Base-by-base conservation (phyloP, 2,888 invertebrate genomes). In the Xanthia icteritia region DNA sequence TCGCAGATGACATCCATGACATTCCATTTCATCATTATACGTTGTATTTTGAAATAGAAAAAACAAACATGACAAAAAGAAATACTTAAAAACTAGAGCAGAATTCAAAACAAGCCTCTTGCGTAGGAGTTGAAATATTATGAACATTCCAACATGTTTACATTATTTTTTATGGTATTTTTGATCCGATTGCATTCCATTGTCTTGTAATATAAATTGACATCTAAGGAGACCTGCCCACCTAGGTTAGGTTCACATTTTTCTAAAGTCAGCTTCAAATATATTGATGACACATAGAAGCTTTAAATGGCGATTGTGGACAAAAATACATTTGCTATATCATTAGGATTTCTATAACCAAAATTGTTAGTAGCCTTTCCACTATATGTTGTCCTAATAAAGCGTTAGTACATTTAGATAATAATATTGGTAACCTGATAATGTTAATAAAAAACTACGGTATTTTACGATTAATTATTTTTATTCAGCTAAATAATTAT, bases 11-110 rank as follows among this genome's bases (percentile, higher is more conserved):
- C 83, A 81, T 85, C 79, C 84, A 82, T 73, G n/a, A 84, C 86
- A 73, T 85, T 88, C 77, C 42, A 77, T 73, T 73, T 82, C 76
- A 77, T 76, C 61, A 81, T 68, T 54, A 31, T 31, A 76, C n/a
- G 54, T 78, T 68, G 45, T 72, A 60, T 71, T 73, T 75, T 56
- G 65, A 67, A 77, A 67, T 48, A 71, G 31, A 64, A 81, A 45
- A 72, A 73, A 81, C 68, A 82, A 84, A 81, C 65, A 84, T 75
- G 71, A 69, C 79, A 88, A 90, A 86, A 88, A 88, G 79, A 89
- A 45, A 86, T 79, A 87, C 83, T 88, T 71, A 85, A 90, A 91
- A 94, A 91, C 88, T 94, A 88, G 93, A 93, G 92, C 93, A 92
- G 84, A 84, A 85, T 90, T 91, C 90, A 92, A 92, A 94, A 94